phyloP scores from a whole-genome alignment of 2,888 invertebrate species.

The Vannuccia rotundouncinata region DNA sequence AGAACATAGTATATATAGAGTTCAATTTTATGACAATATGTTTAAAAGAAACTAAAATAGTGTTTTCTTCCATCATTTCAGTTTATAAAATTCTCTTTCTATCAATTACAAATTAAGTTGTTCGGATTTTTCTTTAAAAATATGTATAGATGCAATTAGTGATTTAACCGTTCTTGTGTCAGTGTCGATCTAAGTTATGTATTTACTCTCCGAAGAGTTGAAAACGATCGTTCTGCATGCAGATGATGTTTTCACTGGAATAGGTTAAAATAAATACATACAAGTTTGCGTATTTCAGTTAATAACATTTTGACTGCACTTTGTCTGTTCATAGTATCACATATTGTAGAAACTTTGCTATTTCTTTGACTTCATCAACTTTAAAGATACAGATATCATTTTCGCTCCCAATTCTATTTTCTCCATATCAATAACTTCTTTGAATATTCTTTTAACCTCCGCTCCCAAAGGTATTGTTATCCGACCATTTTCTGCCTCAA shows the following conservation, averaged over 20 bases:
- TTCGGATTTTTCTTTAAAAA: not conserved
- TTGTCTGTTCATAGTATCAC: not conserved
- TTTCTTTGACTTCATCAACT: not conserved
- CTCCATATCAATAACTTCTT: not conserved
- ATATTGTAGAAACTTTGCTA: constrained; percentile 3
- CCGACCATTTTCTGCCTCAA: not conserved
- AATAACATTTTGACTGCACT: not conserved
- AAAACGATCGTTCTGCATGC: not conserved
- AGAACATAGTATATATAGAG: not conserved
- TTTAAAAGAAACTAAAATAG: constrained; percentile 12
- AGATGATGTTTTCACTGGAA: not conserved
- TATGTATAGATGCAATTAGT: not conserved
- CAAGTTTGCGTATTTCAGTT: not conserved
- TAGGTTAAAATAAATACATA: constrained; percentile 5
- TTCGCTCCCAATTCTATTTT: not conserved
- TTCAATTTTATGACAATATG: too few relatives aligned
- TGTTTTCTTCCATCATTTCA: not conserved
- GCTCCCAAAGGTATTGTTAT: not conserved
- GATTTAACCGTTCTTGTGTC: constrained; percentile 2
- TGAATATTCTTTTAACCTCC: not conserved
- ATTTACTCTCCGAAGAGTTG: constrained; percentile 4
- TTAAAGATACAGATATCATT: not conserved
- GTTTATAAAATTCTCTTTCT: not conserved
- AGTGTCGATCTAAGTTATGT: not conserved
- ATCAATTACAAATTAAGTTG: not conserved